A percentile compares a stretch with the other conserved stretches of the same genome.
phyloP scores from a whole-genome alignment of 1,140 invertebrate species.

The Scaptodrosophila lebanonensis region DNA sequence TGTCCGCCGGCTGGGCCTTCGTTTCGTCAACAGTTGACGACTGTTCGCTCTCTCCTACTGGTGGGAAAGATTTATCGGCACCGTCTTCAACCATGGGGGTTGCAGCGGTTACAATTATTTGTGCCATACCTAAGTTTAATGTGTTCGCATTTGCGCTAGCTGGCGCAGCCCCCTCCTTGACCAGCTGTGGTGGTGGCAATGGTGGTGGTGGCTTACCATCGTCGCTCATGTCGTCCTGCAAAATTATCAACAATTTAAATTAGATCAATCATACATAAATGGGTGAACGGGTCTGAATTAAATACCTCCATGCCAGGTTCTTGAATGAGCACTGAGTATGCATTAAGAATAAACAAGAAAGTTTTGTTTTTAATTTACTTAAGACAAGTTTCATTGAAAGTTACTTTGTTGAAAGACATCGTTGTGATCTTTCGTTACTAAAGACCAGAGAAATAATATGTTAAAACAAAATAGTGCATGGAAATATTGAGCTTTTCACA shows the following conservation, averaged over 20 bases:
- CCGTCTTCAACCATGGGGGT: slow-evolving; percentile 90
- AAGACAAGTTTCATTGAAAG: slow-evolving; percentile 17
- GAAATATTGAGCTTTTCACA: too few species aligned
- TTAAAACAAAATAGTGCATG: too few species aligned
- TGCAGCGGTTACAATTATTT: slow-evolving; percentile 92
- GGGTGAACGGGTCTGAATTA: neutral
- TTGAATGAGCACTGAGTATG: slow-evolving; percentile 73
- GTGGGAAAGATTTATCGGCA: slow-evolving; percentile 77
- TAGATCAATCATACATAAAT: neutral
- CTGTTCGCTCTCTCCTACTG: slow-evolving; percentile 67
- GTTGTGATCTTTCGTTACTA: too few species aligned
- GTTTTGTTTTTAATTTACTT: slow-evolving; percentile 34
- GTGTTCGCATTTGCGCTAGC: slow-evolving; percentile 40
- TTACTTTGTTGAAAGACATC: too few species aligned
- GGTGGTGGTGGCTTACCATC: slow-evolving; percentile 70
- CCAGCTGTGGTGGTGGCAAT: slow-evolving; percentile 59
- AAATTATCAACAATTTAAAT: slow-evolving; percentile 4
- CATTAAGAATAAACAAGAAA: slow-evolving; percentile 62
- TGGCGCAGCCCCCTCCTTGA: slow-evolving; percentile 41
- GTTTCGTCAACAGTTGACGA: slow-evolving; percentile 12
- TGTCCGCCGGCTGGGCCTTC: slow-evolving; percentile 35
- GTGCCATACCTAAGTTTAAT: slow-evolving; percentile 84
- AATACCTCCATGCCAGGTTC: slow-evolving; percentile 76
- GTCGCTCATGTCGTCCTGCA: slow-evolving; percentile 70
- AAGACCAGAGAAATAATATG: too few species aligned